These are phyloP conservation scores for Oscheius sp. DNA, from an alignment of 2,888 invertebrate species.

Conservation along the genomic window DNA sequence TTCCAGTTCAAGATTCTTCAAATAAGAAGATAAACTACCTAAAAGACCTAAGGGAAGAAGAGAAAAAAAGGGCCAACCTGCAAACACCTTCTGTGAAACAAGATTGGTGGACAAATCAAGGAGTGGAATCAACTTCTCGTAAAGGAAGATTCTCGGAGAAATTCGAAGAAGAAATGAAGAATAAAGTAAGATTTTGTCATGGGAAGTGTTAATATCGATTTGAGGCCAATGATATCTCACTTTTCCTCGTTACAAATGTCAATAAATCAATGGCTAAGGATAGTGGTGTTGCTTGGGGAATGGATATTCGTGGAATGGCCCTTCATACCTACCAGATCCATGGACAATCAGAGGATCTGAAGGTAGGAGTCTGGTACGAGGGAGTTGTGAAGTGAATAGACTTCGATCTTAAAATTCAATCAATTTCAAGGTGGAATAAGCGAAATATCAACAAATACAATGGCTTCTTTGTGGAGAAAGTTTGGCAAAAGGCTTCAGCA, in stretches of 20 bases:
- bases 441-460: not conserved
- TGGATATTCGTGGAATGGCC: not conserved
- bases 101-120: no score
- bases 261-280: not conserved
- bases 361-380: constrained; percentile 5
- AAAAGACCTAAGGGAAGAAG: no score
- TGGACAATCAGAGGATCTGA: not conserved
- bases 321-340: not conserved
- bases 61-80: no score
- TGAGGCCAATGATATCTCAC: not conserved
- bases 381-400: constrained; percentile 7
- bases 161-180: not conserved
- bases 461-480: constrained; percentile 3
- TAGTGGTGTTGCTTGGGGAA: constrained; percentile 1
- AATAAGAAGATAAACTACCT: no score
- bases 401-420: not conserved
- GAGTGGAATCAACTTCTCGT: no score
- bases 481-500: not conserved
- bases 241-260: not conserved
- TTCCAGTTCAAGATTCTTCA: no score
- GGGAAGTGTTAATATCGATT: not conserved
- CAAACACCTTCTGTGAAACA: no score
- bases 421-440: not conserved
- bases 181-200: not conserved
- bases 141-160: no score